Percentiles rank a stretch among this genome's conserved stretches.
These are phyloP conservation scores for Pseudomyrmex flavicornis DNA, from an alignment of 1,140 invertebrate genomes.

Conservation along the genomic window DNA sequence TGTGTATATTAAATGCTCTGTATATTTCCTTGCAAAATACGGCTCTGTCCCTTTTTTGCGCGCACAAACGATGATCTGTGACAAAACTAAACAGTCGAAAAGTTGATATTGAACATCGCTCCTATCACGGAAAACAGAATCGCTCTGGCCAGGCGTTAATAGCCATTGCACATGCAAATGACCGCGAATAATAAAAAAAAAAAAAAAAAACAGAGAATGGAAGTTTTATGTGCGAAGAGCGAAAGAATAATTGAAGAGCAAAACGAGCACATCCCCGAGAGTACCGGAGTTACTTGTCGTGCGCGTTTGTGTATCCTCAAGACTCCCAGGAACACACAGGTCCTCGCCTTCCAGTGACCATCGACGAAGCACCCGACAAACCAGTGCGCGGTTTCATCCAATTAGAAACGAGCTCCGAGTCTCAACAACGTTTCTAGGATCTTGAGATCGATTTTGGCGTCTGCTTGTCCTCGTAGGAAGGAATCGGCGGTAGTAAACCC, in stretches of 20 bases:
- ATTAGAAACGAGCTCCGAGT: slow-evolving; percentile 48
- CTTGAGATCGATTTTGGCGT: slow-evolving; percentile 44
- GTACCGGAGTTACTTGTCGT: neutral
- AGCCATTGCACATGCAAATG: neutral
- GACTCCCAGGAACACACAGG: neutral
- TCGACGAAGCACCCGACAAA: slow-evolving; percentile 19
- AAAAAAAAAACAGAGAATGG: neutral
- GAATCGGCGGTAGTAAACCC: slow-evolving; percentile 51
- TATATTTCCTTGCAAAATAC: neutral
- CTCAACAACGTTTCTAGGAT: slow-evolving; percentile 36
- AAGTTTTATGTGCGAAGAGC: neutral
- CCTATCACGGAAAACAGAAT: too few species aligned
- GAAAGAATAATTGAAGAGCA: slow-evolving; percentile 12
- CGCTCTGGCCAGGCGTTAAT: neutral
- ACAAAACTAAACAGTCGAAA: too few species aligned
- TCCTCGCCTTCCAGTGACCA: slow-evolving; percentile 2
- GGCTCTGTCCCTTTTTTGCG: too few species aligned
- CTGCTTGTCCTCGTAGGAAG: slow-evolving; percentile 15
- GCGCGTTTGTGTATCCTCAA: slow-evolving; percentile 2
- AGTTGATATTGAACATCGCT: too few species aligned
- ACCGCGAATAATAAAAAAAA: neutral
- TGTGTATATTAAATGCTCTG: neutral
- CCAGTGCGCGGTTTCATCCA: slow-evolving; percentile 43
- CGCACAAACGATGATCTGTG: neutral
- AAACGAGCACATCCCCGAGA: too few species aligned